phyloP scores from a whole-genome alignment of 1,140 invertebrate genomes.

The Diplogasteroides magnus region DNA sequence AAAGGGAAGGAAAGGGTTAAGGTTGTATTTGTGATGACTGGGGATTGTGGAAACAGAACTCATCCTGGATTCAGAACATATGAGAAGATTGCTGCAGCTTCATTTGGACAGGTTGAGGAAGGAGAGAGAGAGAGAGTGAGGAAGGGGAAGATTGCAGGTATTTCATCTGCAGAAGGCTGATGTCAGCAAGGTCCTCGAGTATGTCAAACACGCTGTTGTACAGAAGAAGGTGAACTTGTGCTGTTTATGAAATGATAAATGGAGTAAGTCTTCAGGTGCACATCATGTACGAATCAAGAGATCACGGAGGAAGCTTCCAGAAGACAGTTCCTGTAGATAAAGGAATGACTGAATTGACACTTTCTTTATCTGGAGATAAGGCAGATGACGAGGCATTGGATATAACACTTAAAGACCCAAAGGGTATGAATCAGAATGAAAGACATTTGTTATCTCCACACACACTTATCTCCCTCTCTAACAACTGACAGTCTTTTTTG shows the following conservation, averaged over 20 bases:
- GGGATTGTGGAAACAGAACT: constrained; percentile 66
- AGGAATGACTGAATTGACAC: constrained; percentile 44
- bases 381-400: constrained; percentile 52
- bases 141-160: constrained; percentile 57
- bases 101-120: constrained; percentile 68
- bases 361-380: constrained; percentile 47
- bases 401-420: constrained; percentile 46
- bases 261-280: constrained; percentile 30
- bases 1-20: constrained; percentile 53
- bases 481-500: background rate
- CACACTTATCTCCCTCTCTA: background rate
- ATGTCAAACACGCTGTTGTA: constrained; percentile 41
- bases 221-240: constrained; percentile 37
- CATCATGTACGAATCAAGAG: constrained; percentile 48
- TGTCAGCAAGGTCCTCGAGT: constrained; percentile 64
- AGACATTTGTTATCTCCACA: constrained; percentile 2
- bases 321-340: constrained; percentile 42
- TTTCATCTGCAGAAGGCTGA: constrained; percentile 69
- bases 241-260: constrained; percentile 5
- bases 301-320: constrained; percentile 37
- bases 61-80: constrained; percentile 66
- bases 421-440: constrained; percentile 32
- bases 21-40: constrained; percentile 73
- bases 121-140: too few species aligned
- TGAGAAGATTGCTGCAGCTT: constrained; percentile 68